A percentile compares a stretch with the other conserved stretches of the same genome.
Conservation (phyloP, 64 coral and sea anemone species). For the Acropora tenuis region DNA sequence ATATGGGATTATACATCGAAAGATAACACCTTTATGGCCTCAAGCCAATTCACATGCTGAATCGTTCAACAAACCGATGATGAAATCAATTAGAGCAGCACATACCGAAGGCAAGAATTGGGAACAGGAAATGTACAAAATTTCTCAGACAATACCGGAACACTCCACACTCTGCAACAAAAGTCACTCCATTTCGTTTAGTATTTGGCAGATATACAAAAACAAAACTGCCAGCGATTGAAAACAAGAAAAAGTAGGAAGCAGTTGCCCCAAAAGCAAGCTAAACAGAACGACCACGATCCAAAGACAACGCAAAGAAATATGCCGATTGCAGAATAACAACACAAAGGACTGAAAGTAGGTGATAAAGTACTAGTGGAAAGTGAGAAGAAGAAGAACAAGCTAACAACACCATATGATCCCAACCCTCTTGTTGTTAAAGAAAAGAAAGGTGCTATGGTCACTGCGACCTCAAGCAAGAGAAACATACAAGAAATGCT, state of each 20-base stretch:
- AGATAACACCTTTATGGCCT: slow-evolving; percentile 38
- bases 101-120: neutral
- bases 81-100: slow-evolving; percentile 26
- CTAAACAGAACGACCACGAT: slow-evolving; percentile 2
- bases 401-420: too few species aligned
- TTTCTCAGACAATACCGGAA: slow-evolving; percentile 5
- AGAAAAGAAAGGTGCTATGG: too few species aligned
- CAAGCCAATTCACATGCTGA: slow-evolving; percentile 26
- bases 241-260: neutral
- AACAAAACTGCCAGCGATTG: neutral
- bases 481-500: too few species aligned
- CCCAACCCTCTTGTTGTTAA: too few species aligned
- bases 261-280: too few species aligned
- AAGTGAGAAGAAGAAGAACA: neutral
- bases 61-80: slow-evolving; percentile 25
- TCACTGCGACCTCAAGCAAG: too few species aligned
- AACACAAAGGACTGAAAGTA: neutral
- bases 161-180: neutral
- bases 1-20: slow-evolving; percentile 33
- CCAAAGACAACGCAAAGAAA: slow-evolving; percentile 9
- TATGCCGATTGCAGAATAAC: neutral
- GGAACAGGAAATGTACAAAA: neutral
- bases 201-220: neutral
- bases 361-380: neutral
- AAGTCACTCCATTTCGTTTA: neutral